phyloP scores from a whole-genome alignment of 1,140 invertebrate genomes.

The Listronotus bonariensis region DNA sequence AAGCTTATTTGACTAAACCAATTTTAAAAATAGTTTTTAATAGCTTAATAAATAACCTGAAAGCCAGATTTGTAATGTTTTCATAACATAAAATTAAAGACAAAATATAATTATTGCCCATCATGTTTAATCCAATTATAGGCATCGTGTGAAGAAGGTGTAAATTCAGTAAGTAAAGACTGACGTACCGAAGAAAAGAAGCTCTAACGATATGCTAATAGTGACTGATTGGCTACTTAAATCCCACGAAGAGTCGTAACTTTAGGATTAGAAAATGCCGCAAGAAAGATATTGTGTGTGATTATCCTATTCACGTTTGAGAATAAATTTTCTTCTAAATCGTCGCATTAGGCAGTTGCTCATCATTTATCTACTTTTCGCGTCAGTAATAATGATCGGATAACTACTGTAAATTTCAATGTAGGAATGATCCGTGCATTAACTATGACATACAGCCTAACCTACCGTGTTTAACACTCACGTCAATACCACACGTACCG shows the following conservation, averaged over 20 bases:
- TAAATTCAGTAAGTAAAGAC: constrained; percentile 1
- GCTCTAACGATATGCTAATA: constrained; percentile 9
- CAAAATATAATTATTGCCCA: no score
- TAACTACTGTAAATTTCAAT: constrained; percentile 12
- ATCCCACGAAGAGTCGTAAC: constrained; percentile 9
- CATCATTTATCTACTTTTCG: constrained; percentile 17
- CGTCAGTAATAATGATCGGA: constrained; percentile 12
- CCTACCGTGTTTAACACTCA: no score
- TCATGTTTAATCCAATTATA: no score
- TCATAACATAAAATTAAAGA: no score
- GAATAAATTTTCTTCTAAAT: constrained; percentile 12
- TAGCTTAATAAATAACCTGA: no score
- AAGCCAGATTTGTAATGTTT: no score
- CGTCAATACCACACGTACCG: no score
- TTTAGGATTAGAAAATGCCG: constrained; percentile 12
- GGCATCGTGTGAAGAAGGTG: no score
- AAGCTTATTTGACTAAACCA: no score
- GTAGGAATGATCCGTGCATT: background rate
- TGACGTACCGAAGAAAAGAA: constrained; percentile 8
- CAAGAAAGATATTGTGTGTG: constrained; percentile 12
- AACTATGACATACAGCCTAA: background rate
- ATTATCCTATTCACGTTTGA: constrained; percentile 6
- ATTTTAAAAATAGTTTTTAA: no score
- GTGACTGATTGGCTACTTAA: constrained; percentile 15
- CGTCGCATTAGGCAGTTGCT: constrained; percentile 8